Percentiles rank a stretch among this genome's conserved stretches.
These are phyloP conservation scores for Eupleurogrammus muticus DNA, from an alignment of 2,797 vertebrate genomes.

Conservation along the genomic window DNA sequence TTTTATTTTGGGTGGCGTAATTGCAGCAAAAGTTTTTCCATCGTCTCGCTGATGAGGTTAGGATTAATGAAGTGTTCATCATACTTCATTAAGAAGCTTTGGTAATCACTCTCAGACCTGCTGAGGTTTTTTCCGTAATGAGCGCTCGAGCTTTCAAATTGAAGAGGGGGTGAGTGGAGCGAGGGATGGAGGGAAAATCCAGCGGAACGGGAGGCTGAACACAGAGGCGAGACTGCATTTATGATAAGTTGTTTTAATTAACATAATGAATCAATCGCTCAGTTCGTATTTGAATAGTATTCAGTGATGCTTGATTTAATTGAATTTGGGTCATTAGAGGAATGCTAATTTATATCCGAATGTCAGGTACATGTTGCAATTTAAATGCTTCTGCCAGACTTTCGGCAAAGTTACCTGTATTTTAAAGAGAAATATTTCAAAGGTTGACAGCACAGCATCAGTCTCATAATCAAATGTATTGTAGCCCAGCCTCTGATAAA, in stretches of 20 bases:
- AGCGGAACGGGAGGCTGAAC: not conserved
- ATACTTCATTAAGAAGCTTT: not conserved
- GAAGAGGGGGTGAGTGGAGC: not conserved
- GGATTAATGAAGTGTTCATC: not conserved
- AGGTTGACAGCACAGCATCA: not conserved
- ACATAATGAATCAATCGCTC: constrained; percentile 46
- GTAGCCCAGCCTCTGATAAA: not conserved
- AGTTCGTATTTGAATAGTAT: constrained; percentile 34
- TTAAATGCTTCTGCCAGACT: not conserved
- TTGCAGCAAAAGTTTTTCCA: not conserved
- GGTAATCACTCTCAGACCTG: not conserved
- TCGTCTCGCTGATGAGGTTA: not conserved
- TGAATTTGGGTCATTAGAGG: constrained; percentile 13
- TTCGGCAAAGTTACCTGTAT: too few relatives aligned
- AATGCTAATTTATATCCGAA: constrained; percentile 18
- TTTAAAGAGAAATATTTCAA: too few relatives aligned
- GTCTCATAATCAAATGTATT: not conserved
- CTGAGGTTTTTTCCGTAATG: constrained; percentile 23
- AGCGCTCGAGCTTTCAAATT: constrained; percentile 14
- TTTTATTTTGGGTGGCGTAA: not conserved
- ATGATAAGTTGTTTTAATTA: constrained; percentile 50
- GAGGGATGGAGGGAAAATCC: not conserved
- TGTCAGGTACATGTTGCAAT: not conserved
- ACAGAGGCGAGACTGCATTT: constrained; percentile 19
- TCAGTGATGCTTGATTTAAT: constrained; percentile 50